phyloP scores from a whole-genome alignment of 2,888 invertebrate species.

The Campaea margaritaria region DNA sequence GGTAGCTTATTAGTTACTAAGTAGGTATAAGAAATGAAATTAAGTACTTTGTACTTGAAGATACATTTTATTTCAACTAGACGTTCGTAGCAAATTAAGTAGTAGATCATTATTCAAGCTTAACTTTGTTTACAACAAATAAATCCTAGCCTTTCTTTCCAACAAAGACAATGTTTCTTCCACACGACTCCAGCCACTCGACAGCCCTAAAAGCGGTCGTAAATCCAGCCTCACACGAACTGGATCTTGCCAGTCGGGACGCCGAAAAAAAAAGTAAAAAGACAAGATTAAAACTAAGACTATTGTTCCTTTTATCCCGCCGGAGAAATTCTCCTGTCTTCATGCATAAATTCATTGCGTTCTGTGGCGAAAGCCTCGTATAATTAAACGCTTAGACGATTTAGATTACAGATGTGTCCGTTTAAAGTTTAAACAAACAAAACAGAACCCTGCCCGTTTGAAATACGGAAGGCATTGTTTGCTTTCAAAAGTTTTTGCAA shows the following conservation, averaged over 20 bases:
- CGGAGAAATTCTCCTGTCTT: slow-evolving; percentile 72
- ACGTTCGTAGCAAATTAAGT: too few species aligned
- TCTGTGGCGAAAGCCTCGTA: slow-evolving; percentile 65
- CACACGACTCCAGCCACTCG: slow-evolving; percentile 30
- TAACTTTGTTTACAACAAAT: slow-evolving; percentile 18
- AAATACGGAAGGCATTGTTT: slow-evolving; percentile 52
- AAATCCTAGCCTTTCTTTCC: slow-evolving; percentile 18
- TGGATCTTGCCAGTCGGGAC: slow-evolving; percentile 59
- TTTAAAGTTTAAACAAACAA: slow-evolving; percentile 21
- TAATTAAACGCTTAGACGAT: slow-evolving; percentile 68
- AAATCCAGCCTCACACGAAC: slow-evolving; percentile 72
- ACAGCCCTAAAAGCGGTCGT: slow-evolving; percentile 58
- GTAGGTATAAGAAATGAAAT: too few species aligned
- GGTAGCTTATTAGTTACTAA: too few species aligned
- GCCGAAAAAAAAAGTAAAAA: slow-evolving; percentile 61
- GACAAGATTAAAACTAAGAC: slow-evolving; percentile 79
- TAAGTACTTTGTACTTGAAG: too few species aligned
- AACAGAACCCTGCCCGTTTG: slow-evolving; percentile 44
- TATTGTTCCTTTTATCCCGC: slow-evolving; percentile 80
- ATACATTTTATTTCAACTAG: too few species aligned
- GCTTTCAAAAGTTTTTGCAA: slow-evolving; percentile 57
- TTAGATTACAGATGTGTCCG: slow-evolving; percentile 24
- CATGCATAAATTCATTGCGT: slow-evolving; percentile 83
- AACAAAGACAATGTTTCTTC: slow-evolving; percentile 28
- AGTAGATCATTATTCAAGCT: neutral